Evolutionary conservation across 2,888 invertebrate genomes (phyloP), one percentile per base, ranked within the genome.

Genomic region (Acleris emargana): DNA sequence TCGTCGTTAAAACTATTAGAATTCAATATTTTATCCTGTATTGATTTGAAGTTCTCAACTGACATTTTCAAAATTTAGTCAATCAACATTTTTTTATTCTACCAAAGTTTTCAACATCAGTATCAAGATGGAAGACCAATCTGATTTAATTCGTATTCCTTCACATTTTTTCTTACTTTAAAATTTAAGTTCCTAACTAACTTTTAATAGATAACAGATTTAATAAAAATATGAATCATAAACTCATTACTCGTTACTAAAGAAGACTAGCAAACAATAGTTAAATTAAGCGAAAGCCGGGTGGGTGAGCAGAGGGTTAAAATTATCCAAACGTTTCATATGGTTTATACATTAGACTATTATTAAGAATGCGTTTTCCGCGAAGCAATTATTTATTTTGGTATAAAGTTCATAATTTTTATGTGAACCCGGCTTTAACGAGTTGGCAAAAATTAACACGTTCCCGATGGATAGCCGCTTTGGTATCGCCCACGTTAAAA

Each of bases 101-200:
- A 42, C 42, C 42, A 60, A 43, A 55, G 22, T 62, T 50, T 62
- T 62, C 25, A 57, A 57, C 57, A 57, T 45, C 50, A 47, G 53
- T 53, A 64, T 53, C 53, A 38, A 53, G 64, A 64, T 58, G 64
- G 64, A 64, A 59, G 64, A 64, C 64, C 47, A 42, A 64, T 64
- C 57, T 59, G 42, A 58, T 64, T 64, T 53, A 53, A 64, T 58
- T 50, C 53, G 47, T 54, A 28, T 17, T 54, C 47, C 20, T 38
- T 20, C 28, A 22, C 32, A 17, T 49, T 50, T 42, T 42, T 20
- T 43, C 18, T 25, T 42, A 49, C 28, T 11, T 45, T 20, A 49
- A 50, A 59, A 49, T 43, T 53, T 50, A 58, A 54, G 53, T 59
- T 49, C 42, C 58, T 63, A 63, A 52, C 28, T 54, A 64, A 54